phyloP scores from a whole-genome alignment of 2,113 vertebrate species.

The Saccopteryx leptura region DNA sequence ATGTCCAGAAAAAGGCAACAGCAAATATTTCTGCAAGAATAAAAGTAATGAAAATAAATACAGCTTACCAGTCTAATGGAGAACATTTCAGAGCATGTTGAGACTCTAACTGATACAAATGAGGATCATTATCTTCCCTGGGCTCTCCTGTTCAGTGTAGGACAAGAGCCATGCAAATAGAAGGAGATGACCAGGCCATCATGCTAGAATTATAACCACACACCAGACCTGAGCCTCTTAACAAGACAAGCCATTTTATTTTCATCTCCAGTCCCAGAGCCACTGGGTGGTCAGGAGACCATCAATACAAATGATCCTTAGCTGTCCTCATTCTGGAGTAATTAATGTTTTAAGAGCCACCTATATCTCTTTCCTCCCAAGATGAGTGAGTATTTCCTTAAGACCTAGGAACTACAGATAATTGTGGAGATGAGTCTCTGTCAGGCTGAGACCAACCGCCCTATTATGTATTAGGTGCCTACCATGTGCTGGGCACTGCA shows the following conservation, averaged over 20 bases:
- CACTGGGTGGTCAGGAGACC: background rate
- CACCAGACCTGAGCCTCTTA: slow-evolving; percentile 44
- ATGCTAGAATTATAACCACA: slow-evolving; percentile 67
- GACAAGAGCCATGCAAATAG: slow-evolving; percentile 65
- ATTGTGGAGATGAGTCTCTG: background rate
- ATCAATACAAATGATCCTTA: background rate
- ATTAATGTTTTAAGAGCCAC: slow-evolving; percentile 26
- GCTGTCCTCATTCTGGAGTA: background rate
- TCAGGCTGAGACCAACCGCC: background rate
- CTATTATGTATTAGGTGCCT: background rate
- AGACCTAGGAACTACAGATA: background rate
- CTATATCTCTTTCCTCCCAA: background rate
- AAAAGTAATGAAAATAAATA: slow-evolving; percentile 89
- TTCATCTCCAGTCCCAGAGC: background rate
- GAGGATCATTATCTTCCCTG: slow-evolving; percentile 87
- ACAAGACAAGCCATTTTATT: background rate
- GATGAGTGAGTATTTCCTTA: background rate
- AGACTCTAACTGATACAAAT: slow-evolving; percentile 89
- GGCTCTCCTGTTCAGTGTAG: slow-evolving; percentile 83
- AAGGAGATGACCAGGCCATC: slow-evolving; percentile 69
- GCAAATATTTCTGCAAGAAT: slow-evolving; percentile 68
- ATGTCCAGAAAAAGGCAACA: slow-evolving; percentile 74
- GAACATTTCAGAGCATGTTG: slow-evolving; percentile 86
- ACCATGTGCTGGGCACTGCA: background rate
- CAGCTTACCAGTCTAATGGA: slow-evolving; percentile 84